Evolutionary conservation across 2,113 vertebrate genomes (phyloP).

Genomic region (Tapirus terrestris): DNA sequence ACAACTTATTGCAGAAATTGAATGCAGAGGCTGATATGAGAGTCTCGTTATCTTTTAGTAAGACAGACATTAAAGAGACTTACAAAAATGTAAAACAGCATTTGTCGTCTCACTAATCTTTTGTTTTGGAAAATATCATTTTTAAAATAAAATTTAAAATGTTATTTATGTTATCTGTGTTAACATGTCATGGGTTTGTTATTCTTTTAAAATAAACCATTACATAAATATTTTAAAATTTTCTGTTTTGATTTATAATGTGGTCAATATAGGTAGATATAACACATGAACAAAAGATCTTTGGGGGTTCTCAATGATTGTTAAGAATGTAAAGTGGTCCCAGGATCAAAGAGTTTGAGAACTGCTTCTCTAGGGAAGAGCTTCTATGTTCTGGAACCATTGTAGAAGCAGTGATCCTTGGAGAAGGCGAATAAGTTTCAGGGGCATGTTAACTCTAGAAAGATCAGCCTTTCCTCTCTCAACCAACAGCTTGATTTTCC

Average conservation of each 20-base stretch:
- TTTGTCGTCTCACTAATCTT: background rate
- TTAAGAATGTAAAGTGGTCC: background rate
- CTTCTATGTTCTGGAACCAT: too few relatives aligned
- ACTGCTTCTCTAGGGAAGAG: background rate
- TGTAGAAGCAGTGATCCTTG: background rate
- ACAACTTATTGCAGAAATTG: background rate
- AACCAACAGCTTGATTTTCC: background rate
- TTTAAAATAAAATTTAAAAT: background rate
- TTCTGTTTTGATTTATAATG: slow-evolving; percentile 19
- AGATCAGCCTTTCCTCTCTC: background rate
- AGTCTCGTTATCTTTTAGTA: background rate
- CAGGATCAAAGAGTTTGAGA: background rate
- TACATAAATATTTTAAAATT: background rate
- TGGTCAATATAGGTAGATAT: background rate
- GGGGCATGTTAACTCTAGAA: background rate
- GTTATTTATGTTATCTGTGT: background rate
- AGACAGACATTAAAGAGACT: background rate
- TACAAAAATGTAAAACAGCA: background rate
- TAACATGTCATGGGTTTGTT: background rate
- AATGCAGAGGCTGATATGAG: background rate
- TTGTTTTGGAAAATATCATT: background rate
- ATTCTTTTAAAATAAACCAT: background rate
- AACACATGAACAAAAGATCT: background rate
- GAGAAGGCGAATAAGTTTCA: background rate
- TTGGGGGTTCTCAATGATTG: background rate